phyloP scores from a whole-genome alignment of 2,797 vertebrate species.

The Brotula barbata region DNA sequence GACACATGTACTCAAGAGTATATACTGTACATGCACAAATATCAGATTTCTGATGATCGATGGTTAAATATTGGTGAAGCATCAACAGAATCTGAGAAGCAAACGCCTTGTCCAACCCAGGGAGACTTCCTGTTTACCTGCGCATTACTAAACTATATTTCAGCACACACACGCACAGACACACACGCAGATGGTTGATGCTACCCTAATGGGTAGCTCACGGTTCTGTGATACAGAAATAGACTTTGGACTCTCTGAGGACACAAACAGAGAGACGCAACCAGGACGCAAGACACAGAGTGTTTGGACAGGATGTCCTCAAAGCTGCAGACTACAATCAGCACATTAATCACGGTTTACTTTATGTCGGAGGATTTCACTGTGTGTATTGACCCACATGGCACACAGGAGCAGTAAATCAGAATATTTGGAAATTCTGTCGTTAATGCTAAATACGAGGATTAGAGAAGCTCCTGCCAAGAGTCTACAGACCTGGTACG shows the following conservation, averaged over 20 bases:
- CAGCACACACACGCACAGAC: background rate
- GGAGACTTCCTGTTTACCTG: no score
- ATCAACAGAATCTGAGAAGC: no score
- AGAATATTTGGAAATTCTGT: no score
- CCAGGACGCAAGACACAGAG: constrained; percentile 23
- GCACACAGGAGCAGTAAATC: background rate
- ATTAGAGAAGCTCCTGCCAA: no score
- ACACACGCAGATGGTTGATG: constrained; percentile 11
- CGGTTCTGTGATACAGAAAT: constrained; percentile 36
- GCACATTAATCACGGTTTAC: background rate
- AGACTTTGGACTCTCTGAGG: constrained; percentile 49
- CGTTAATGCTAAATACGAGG: no score
- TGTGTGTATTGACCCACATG: background rate
- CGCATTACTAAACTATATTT: background rate
- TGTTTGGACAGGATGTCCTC: constrained; percentile 21
- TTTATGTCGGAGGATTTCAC: background rate
- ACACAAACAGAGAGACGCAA: constrained; percentile 40
- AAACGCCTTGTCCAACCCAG: no score
- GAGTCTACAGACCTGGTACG: no score
- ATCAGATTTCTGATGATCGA: no score
- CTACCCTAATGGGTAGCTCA: constrained; percentile 16
- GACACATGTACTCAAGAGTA: no score
- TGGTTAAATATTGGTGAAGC: no score
- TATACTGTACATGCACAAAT: no score
- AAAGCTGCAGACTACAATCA: background rate